Conservation (phyloP, 2,113 vertebrate species). For the Pachypanchax playfairii region DNA sequence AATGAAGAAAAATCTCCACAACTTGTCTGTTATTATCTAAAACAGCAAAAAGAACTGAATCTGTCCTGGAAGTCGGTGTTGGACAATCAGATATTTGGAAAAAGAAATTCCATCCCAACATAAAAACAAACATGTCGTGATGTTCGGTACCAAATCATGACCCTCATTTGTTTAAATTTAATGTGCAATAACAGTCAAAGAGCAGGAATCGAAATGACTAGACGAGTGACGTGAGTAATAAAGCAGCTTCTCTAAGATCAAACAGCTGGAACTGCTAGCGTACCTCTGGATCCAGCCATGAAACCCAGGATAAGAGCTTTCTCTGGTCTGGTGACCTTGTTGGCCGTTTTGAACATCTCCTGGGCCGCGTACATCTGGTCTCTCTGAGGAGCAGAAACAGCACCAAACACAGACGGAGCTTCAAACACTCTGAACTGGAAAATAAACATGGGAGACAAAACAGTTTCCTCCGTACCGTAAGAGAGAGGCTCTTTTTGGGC, state of each 20-base stretch:
- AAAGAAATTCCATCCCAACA: too few relatives aligned
- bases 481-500: conserved; percentile 92
- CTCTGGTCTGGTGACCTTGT: conserved; percentile 97
- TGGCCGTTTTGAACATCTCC: conserved; percentile 99
- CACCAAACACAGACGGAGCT: not conserved
- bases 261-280: not conserved
- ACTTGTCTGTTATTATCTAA: too few relatives aligned
- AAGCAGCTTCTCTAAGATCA: not conserved
- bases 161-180: too few relatives aligned
- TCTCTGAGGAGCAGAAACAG: conserved; percentile 76
- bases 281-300: conserved; percentile 98
- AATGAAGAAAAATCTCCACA: too few relatives aligned
- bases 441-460: not conserved
- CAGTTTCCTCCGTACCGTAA: conserved; percentile 82
- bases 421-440: not conserved
- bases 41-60: too few relatives aligned
- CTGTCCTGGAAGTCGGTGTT: too few relatives aligned
- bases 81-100: too few relatives aligned
- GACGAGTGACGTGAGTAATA: not conserved
- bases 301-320: conserved; percentile 98
- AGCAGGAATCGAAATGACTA: too few relatives aligned
- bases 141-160: too few relatives aligned
- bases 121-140: too few relatives aligned
- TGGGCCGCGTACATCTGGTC: conserved; percentile 98
- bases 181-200: too few relatives aligned